Evolutionary conservation across 2,113 vertebrate species (phyloP).

Genomic region (Toxostoma redivivum): DNA sequence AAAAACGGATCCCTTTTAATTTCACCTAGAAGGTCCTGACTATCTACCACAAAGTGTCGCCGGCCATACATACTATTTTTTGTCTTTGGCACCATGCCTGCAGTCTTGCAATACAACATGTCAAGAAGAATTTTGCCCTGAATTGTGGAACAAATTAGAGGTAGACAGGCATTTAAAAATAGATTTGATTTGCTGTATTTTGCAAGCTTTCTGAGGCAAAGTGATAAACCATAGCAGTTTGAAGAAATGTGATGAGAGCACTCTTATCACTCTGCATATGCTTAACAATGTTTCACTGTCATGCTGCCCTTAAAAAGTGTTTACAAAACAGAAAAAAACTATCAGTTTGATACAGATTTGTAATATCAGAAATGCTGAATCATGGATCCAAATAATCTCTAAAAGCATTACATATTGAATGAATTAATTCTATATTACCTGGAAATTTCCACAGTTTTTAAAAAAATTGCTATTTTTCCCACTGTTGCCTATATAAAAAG

Average conservation of each 20-base stretch:
- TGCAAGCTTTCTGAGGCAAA: slow-evolving; percentile 24
- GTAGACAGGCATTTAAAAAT: slow-evolving; percentile 31
- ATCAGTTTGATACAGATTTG: background rate
- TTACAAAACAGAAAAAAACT: background rate
- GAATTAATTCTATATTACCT: background rate
- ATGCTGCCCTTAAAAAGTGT: background rate
- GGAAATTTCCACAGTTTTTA: background rate
- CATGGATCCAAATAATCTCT: background rate
- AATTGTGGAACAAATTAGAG: slow-evolving; percentile 35
- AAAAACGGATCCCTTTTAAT: background rate
- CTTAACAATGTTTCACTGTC: background rate
- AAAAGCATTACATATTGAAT: background rate
- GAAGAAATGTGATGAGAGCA: background rate
- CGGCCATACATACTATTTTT: background rate
- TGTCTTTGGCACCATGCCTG: background rate
- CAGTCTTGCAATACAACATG: background rate
- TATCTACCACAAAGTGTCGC: background rate
- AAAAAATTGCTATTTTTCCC: background rate
- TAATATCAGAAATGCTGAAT: background rate
- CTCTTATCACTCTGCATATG: background rate
- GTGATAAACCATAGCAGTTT: slow-evolving; percentile 12
- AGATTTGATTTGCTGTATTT: slow-evolving; percentile 39
- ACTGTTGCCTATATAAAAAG: background rate
- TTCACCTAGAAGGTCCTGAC: background rate
- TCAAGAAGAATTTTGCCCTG: background rate